These are phyloP conservation scores for Myotis davidii DNA, from an alignment of 2,113 vertebrate genomes.

Conservation along the genomic window DNA sequence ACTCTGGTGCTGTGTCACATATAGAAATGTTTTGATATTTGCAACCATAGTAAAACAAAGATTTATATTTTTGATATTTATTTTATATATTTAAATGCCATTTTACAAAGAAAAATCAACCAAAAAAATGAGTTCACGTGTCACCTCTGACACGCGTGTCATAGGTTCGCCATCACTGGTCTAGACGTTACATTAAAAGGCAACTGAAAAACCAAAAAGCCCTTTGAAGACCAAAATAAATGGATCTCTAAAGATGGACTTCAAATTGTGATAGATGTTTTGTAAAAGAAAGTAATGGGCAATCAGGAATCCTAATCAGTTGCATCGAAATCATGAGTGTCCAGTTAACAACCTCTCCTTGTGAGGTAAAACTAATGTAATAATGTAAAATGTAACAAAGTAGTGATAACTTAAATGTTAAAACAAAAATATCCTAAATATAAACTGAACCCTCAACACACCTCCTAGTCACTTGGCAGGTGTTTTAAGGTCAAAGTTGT, in stretches of 20 bases:
- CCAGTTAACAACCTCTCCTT: slow-evolving; percentile 11
- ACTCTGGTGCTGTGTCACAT: no score
- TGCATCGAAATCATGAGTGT: background rate
- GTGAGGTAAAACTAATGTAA: background rate
- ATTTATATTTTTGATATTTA: no score
- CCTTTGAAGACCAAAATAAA: slow-evolving; percentile 45
- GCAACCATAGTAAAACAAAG: no score
- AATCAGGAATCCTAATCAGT: background rate
- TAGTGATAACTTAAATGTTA: slow-evolving; percentile 26
- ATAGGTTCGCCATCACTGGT: no score
- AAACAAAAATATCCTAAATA: slow-evolving; percentile 22
- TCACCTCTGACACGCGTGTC: no score
- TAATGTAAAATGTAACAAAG: background rate
- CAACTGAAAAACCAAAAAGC: background rate
- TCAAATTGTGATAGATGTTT: background rate
- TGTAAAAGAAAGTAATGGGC: background rate
- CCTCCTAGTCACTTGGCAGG: background rate
- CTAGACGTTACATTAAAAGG: background rate
- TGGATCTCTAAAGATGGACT: background rate
- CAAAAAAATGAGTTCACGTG: no score
- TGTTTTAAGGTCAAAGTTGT: slow-evolving; percentile 51
- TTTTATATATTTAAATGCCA: no score
- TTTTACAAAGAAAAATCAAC: no score
- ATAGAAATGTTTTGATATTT: no score
- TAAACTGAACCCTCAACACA: background rate